phyloP scores from a whole-genome alignment of 2,113 vertebrate genomes.

The Pyxicephalus adspersus region DNA sequence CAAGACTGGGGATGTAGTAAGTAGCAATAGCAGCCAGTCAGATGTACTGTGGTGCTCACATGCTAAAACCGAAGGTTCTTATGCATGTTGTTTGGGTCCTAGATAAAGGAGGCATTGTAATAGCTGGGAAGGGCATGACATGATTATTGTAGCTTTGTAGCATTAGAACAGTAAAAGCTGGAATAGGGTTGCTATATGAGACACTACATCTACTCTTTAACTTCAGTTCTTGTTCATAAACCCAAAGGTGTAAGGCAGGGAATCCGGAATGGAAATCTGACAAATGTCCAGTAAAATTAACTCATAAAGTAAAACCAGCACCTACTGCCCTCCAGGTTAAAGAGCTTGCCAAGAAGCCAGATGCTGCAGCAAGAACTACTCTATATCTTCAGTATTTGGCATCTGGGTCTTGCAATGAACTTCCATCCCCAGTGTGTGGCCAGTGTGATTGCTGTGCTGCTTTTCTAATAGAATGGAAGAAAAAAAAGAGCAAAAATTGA shows the following conservation, averaged over 20 bases:
- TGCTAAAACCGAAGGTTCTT: too few relatives aligned
- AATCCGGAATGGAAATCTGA: slow-evolving; percentile 50
- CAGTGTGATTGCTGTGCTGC: slow-evolving; percentile 51
- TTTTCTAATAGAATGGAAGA: slow-evolving; percentile 35
- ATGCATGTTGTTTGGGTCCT: too few relatives aligned
- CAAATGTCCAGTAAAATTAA: slow-evolving; percentile 49
- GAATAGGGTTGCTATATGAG: too few relatives aligned
- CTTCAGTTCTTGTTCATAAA: too few relatives aligned
- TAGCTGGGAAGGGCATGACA: too few relatives aligned
- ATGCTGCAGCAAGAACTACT: slow-evolving; percentile 61
- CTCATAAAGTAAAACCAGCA: slow-evolving; percentile 58
- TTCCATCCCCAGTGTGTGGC: slow-evolving; percentile 42
- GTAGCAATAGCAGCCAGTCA: too few relatives aligned
- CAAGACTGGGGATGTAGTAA: too few relatives aligned
- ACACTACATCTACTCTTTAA: too few relatives aligned
- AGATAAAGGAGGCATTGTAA: too few relatives aligned
- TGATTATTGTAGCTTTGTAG: too few relatives aligned
- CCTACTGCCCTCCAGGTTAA: slow-evolving; percentile 52
- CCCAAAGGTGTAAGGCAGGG: slow-evolving; percentile 10
- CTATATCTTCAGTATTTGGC: slow-evolving; percentile 60
- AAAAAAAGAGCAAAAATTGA: slow-evolving; percentile 3
- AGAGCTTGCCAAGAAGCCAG: slow-evolving; percentile 70
- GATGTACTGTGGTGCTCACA: too few relatives aligned
- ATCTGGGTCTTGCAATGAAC: slow-evolving; percentile 63
- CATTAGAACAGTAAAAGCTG: too few relatives aligned